These are phyloP conservation scores for Hypolimnas misippus DNA, from an alignment of 2,888 invertebrate genomes.

Conservation along the genomic window DNA sequence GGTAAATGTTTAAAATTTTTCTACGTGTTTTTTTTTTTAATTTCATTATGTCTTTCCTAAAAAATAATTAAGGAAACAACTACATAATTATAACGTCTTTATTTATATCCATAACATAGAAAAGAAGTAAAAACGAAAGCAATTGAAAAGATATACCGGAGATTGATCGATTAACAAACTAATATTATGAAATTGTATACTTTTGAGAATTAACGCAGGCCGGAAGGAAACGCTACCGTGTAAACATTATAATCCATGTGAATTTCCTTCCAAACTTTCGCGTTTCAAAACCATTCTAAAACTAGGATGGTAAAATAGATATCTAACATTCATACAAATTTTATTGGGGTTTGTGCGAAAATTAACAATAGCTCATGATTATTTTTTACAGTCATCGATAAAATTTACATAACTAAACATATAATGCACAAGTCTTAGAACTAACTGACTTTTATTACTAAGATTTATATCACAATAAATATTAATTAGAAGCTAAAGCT, in stretches of 20 bases:
- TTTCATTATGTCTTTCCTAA: not conserved
- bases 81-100: not conserved
- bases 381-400: too few relatives aligned
- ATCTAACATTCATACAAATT: too few relatives aligned
- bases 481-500: too few relatives aligned
- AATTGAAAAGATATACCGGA: not conserved
- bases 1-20: not conserved
- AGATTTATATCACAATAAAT: too few relatives aligned
- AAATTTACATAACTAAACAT: too few relatives aligned
- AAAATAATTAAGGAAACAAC: not conserved
- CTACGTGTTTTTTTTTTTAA: not conserved
- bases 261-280: constrained; percentile 7
- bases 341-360: too few relatives aligned
- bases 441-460: too few relatives aligned
- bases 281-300: not conserved
- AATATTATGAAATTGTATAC: constrained; percentile 2
- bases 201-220: not conserved
- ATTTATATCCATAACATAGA: too few relatives aligned
- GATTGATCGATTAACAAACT: not conserved
- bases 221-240: constrained; percentile 4
- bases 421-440: too few relatives aligned
- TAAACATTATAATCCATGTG: not conserved
- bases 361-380: too few relatives aligned
- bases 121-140: constrained; percentile 2
- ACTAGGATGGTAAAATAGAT: too few relatives aligned